A percentile compares a stretch with the other conserved stretches of the same genome.
These are phyloP conservation scores for Acanthosepion lycidas DNA, from an alignment of 2,888 invertebrate genomes.

Conservation along the genomic window DNA sequence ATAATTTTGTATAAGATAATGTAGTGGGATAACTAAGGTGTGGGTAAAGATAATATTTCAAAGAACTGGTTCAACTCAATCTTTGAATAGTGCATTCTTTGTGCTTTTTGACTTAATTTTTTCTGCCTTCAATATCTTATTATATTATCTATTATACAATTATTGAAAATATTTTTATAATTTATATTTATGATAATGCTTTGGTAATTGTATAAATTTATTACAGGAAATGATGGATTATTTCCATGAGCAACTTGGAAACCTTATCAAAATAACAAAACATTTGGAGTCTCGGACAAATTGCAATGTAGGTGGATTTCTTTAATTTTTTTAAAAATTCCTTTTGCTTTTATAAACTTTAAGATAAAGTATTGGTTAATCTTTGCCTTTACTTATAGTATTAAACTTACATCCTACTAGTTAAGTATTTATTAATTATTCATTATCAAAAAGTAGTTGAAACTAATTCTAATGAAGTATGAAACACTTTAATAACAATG, in stretches of 20 bases:
- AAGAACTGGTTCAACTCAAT: neutral
- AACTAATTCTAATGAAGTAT: too few species aligned
- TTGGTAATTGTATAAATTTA: neutral
- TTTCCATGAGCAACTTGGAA: conserved; percentile 60
- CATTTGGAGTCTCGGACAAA: conserved; percentile 61
- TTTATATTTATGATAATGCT: neutral
- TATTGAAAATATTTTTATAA: neutral
- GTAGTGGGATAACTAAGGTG: too few species aligned
- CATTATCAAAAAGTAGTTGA: too few species aligned
- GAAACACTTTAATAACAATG: too few species aligned
- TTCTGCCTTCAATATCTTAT: neutral
- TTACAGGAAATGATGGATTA: conserved; percentile 63
- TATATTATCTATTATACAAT: neutral
- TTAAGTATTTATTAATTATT: too few species aligned
- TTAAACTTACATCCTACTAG: too few species aligned
- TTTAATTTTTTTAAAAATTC: too few species aligned
- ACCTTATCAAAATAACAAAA: conserved; percentile 16
- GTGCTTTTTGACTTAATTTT: neutral
- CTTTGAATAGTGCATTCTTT: neutral
- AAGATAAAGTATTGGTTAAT: too few species aligned
- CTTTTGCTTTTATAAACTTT: too few species aligned
- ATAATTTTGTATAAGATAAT: neutral
- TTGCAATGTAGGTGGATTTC: conserved; percentile 56
- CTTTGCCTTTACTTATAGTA: too few species aligned
- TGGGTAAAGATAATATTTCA: too few species aligned